Evolutionary conservation across 2,113 vertebrate genomes (phyloP).

Genomic region (Rhinoptilus africanus): DNA sequence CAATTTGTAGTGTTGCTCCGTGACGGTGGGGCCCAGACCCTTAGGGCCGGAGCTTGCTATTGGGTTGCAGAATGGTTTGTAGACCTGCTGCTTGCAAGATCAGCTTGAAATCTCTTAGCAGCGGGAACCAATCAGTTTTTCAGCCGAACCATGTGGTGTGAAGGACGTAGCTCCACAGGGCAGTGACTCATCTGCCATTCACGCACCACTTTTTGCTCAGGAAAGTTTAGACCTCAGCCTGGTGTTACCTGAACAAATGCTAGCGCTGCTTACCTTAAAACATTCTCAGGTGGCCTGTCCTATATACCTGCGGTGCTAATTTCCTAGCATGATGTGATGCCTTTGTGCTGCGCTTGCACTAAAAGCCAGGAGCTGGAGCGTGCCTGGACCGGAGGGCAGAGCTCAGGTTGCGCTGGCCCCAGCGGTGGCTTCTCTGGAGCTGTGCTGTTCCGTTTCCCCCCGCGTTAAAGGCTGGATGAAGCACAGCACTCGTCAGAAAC

Average conservation of each 20-base stretch:
- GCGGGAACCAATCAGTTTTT: neutral
- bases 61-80: neutral
- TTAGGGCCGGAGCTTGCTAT: neutral
- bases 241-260: neutral
- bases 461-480: neutral
- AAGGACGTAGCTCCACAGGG: neutral
- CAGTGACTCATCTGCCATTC: neutral
- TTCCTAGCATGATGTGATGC: rapidly evolving
- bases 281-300: neutral
- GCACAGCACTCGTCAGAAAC: neutral
- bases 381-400: neutral
- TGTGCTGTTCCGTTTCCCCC: neutral
- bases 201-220: neutral
- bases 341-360: neutral
- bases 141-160: neutral
- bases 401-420: rapidly evolving
- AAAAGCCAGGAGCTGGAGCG: neutral
- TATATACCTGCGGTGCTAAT: rapidly evolving
- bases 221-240: neutral
- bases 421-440: neutral
- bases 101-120: neutral
- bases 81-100: neutral
- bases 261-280: neutral
- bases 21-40: neutral
- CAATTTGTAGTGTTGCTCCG: no score